A percentile compares a stretch with the other conserved stretches of the same genome.
These are phyloP conservation scores for Glossophaga mutica DNA, from an alignment of 2,797 vertebrate species.

Conservation along the genomic window DNA sequence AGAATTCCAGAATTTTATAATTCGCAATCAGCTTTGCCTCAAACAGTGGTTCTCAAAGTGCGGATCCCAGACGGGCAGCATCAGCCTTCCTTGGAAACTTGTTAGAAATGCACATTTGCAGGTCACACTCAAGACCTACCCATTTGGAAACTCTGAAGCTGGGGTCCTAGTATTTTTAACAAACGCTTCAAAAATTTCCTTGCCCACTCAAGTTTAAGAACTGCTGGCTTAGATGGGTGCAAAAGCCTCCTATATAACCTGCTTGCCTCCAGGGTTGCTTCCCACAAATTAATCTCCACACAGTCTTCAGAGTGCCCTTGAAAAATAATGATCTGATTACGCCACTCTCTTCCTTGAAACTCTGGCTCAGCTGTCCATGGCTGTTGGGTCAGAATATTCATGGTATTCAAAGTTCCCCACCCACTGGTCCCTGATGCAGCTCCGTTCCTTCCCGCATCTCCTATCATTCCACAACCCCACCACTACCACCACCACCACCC, in stretches of 20 bases:
- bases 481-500: not conserved
- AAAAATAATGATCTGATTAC: not conserved
- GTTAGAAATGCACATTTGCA: not conserved
- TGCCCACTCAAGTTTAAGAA: not conserved
- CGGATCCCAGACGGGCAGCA: not conserved
- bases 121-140: not conserved
- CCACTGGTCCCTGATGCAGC: not conserved
- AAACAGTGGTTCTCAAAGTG: not conserved
- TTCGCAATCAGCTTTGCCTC: not conserved
- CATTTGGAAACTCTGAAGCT: not conserved
- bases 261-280: not conserved
- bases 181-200: not conserved
- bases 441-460: not conserved
- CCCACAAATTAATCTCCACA: not conserved
- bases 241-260: not conserved
- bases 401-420: not conserved
- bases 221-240: not conserved
- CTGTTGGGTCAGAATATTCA: not conserved
- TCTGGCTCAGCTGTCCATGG: not conserved
- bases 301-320: not conserved
- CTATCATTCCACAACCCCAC: not conserved
- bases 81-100: not conserved
- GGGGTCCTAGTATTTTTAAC: not conserved
- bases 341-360: not conserved
- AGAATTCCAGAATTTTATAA: not conserved